Base-by-base conservation (phyloP, 2,113 vertebrate genomes). In the Melanostigma gelatinosum region DNA sequence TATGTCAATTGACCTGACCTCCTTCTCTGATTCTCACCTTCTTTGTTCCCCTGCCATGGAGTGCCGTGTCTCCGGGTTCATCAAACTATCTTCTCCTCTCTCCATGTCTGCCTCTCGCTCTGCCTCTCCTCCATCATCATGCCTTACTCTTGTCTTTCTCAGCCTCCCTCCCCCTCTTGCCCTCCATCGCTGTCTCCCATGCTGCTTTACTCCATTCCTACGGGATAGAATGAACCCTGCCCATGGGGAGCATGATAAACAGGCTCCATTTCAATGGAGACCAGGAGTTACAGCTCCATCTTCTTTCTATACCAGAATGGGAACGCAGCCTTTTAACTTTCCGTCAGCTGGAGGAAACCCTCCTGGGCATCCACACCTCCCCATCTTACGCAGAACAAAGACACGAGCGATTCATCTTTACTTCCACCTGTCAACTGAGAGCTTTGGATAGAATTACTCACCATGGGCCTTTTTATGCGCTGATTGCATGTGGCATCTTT, bases 1-100 rank as follows among this genome's bases (percentile, higher is more conserved):
- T 68, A 50, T 77, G 83, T 86, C 82, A 74, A 12, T 42, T 73
- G 85, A 72, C 87, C 80, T 82, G 87, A 91, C 87, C 87, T 80
- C 84, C 75, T 79, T 86, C 77, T 87, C 69, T 0, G 13, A 54
- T 52, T 71, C 66, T 66, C 68, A 22, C 62, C 40, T 16, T 54
- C 70, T 79, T 81, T 87, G 65, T 79, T 83, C 70, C 38, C 22
- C 32, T 67, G 64, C 69, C 63, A 82, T 20, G 6, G 32, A 46
- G 6, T 1, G 0, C 27, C 32, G 12, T 60, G 68, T 9, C 60
- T 83, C 48, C 42, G 66, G 5, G 5, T 75, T 72, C 71, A 65
- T 61, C 36, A 11, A 13, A n/a, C 15, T 18, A 4, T 77, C 40
- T 29, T 63, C 22, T 40, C 60, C 67, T 58, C 50, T 52, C 44